Evolutionary conservation across 2,797 vertebrate genomes (phyloP), one percentile per base, ranked within the genome.

Genomic region (Helicolenus hilgendorfi): DNA sequence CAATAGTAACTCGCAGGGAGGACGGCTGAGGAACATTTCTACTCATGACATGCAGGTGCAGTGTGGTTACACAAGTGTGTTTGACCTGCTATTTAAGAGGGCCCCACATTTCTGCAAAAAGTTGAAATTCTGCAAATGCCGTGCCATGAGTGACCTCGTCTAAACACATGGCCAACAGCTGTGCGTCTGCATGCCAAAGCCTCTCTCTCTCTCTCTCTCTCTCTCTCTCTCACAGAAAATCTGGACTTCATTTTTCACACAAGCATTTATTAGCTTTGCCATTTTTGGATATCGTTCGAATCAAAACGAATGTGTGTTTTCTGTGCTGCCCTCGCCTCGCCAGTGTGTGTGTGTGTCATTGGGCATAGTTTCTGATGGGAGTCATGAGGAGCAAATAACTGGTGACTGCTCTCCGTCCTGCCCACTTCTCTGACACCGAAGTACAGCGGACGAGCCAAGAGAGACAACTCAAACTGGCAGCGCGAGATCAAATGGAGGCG

Each of bases 271-370:
- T 88, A 84, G 81, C 88, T 77, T 95, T 92, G 76, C 92, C 94
- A 94, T 96, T 96, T 97, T 96, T 93, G 95, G 96, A 87, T 60
- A 89, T 88, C 4, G n/a, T 62, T 85, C 2, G 53, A 82, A 77
- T n/a, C 26, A 65, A 79, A 59, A 49, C 20, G 0, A 84, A 78
- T 80, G 85, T 75, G 79, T 55, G 82, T 86, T 80, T 84, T 86
- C 53, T 72, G 73, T 2, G 70, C 76, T 69, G 84, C 70, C 62
- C 18, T 0, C 41, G 72, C 76, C 29, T 41, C 10, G 14, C 9
- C 36, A 27, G 7, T 49, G 3, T 45, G 41, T 55, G 67, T 15
- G 69, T 83, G 77, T 85, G 82, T 92, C 84, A 91, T 55, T 60
- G 85, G 65, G 85, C 92, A 96, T 94, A 93, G 73, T 95, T 96